Percentiles rank a stretch among this genome's conserved stretches.
Conservation (phyloP, 2,797 vertebrate genomes). For the Eurystomus glaucurus region DNA sequence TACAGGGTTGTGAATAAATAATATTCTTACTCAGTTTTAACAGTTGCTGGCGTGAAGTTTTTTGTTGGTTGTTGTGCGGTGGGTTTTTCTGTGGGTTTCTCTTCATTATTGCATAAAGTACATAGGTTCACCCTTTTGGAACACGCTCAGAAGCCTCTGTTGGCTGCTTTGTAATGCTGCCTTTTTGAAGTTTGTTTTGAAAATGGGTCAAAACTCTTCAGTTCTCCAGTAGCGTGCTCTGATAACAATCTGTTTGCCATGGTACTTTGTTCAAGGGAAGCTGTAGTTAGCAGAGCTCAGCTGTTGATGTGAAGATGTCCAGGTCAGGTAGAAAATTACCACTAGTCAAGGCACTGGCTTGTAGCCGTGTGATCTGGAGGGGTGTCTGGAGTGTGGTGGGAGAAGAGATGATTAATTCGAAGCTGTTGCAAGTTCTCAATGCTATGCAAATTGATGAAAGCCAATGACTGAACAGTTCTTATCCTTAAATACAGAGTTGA, state of each 20-base stretch:
- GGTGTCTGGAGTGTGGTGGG: neutral
- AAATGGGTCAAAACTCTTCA: slow-evolving; percentile 19
- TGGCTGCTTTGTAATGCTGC: neutral
- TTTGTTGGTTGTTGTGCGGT: neutral
- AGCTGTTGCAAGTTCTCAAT: neutral
- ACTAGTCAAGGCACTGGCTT: neutral
- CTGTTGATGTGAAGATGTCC: neutral
- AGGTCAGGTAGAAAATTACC: neutral
- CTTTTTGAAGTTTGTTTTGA: neutral
- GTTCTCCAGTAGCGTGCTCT: neutral
- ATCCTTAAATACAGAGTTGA: neutral
- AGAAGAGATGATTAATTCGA: neutral
- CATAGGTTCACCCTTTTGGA: neutral
- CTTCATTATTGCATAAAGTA: neutral
- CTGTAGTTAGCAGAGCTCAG: neutral
- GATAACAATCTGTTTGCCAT: neutral
- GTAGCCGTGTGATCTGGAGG: accelerated
- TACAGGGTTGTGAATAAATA: neutral
- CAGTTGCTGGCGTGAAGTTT: neutral
- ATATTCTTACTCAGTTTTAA: neutral
- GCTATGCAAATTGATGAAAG: neutral
- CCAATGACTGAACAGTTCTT: neutral
- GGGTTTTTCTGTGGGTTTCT: neutral
- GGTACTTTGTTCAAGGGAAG: neutral
- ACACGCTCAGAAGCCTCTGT: neutral